Conservation (phyloP, 2,888 invertebrate species). For the Eilema griseolum region DNA sequence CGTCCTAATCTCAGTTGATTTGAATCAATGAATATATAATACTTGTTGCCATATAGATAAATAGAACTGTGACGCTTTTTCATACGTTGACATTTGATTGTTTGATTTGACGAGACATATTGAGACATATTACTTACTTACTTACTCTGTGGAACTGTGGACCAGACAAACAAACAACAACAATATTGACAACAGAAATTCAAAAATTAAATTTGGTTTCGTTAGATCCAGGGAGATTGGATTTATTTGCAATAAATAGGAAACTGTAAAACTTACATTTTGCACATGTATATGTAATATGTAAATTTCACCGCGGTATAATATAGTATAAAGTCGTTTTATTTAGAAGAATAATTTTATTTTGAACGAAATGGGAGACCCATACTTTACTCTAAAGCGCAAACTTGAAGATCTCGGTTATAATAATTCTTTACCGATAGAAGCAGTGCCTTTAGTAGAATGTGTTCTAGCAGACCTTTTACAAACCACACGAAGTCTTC, state of each 20-base stretch:
- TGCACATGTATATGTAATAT: background rate
- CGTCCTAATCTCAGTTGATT: too few species aligned
- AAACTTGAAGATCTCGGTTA: constrained; percentile 95
- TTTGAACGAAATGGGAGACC: constrained; percentile 72
- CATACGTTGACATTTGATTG: too few species aligned
- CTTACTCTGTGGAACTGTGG: too few species aligned
- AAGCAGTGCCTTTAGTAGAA: constrained; percentile 93
- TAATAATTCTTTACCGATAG: constrained; percentile 90
- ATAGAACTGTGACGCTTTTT: too few species aligned
- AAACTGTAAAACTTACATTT: background rate
- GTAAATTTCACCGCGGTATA: background rate
- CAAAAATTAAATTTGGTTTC: background rate
- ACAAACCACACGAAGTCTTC: constrained; percentile 95
- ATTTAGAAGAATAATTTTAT: background rate
- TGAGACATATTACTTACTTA: too few species aligned
- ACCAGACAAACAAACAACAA: background rate
- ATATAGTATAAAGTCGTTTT: background rate
- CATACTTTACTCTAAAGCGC: constrained; percentile 84
- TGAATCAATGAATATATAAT: too few species aligned
- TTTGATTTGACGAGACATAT: background rate
- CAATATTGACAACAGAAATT: background rate
- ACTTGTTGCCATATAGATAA: too few species aligned
- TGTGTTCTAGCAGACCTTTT: constrained; percentile 93
- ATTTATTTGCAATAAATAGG: background rate
- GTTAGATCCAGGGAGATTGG: background rate